Conservation (phyloP, 2,113 vertebrate species). For the Microcebus tavaratra region DNA sequence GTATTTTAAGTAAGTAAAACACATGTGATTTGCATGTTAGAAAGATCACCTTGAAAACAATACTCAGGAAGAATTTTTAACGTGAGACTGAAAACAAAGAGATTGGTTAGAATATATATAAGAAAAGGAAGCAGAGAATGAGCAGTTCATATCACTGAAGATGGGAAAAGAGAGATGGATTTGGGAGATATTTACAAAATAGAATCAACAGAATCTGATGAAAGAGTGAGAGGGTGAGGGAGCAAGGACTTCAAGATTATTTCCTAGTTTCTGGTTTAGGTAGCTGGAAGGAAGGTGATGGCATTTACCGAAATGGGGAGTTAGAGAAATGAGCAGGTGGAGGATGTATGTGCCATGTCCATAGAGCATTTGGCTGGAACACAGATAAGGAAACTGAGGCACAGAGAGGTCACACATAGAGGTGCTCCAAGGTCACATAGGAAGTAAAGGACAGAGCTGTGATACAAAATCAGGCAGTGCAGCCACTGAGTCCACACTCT, state of each 20-base stretch:
- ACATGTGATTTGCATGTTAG: not conserved
- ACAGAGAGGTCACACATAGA: not conserved
- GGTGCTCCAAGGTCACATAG: not conserved
- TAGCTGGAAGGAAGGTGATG: not conserved
- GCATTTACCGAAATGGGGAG: not conserved
- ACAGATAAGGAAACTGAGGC: not conserved
- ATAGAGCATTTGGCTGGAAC: not conserved
- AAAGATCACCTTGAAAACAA: not conserved
- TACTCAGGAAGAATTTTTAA: not conserved
- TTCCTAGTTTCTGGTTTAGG: not conserved
- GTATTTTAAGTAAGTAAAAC: not conserved
- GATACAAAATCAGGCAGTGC: no score
- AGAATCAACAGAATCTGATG: not conserved
- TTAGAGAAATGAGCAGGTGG: not conserved
- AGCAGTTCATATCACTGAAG: not conserved
- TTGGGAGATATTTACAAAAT: not conserved
- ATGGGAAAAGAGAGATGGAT: not conserved
- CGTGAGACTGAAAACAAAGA: not conserved
- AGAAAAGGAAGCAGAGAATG: not conserved
- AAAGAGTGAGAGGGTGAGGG: not conserved
- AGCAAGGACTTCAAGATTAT: not conserved
- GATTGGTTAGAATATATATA: not conserved
- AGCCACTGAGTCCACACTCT: not conserved
- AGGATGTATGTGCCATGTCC: not conserved
- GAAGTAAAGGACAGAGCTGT: not conserved